Base-by-base conservation (phyloP, 2,797 vertebrate genomes). In the Falco concolor region DNA sequence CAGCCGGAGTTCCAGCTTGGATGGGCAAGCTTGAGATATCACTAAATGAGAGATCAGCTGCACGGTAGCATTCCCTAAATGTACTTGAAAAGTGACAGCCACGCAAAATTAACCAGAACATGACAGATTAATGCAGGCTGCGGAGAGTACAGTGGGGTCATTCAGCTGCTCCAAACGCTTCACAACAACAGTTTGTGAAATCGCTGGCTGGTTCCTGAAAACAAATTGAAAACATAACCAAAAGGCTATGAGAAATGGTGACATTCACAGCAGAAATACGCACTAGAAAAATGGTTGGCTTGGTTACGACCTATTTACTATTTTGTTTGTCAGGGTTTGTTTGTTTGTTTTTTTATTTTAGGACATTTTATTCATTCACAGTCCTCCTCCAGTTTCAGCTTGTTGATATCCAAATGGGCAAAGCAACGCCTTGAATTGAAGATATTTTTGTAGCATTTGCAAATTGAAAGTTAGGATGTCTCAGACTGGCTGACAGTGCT, bases 101-200 rank as follows among this genome's bases (percentile, higher is more conserved):
- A 78, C 16, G 1, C 76, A 68, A 90, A 95, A 95, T 95, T 23
- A 70, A 94, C 64, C 91, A 94, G 87, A 92, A 82, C 67, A 9
- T 78, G 96, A 95, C 3, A 8, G 89, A 97, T 94, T 79, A 9
- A 5, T 25, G 53, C 53, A 61, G 80, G 50, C 90, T 92, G 79
- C 57, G 60, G 73, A 21, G 70, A 88, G 61, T 0, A 75, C 70
- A 90, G 77, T 3, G 81, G 36, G 68, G 78, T 38, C 92, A 74
- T 82, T 96, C 84, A 79, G 78, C 74, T 14, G 70, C 79, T 84
- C 54, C 2, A 32, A 92, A 61, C 4, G 5, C 65, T 23, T 90
- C 80, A 36, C 53, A 74, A 63, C 81, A 87, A 30, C 70, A 64
- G 42, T 70, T 76, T 64, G 70, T 52, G 56, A 25, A 89, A 72